Base-by-base conservation (phyloP, 2,797 vertebrate genomes). In the Channallabes apus region DNA sequence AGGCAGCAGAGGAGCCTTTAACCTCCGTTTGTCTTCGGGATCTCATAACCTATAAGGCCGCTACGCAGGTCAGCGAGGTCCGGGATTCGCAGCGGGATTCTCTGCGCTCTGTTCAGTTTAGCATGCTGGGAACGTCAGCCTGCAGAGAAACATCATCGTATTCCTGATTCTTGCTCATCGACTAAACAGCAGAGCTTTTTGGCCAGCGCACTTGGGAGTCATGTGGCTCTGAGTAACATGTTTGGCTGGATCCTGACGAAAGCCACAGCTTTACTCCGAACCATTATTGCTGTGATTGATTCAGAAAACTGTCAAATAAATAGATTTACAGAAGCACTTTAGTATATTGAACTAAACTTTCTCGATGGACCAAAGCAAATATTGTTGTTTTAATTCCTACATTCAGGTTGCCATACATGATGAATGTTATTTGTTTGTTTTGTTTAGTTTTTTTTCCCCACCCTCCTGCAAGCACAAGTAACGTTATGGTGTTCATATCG, bases 281-380 rank as follows among this genome's bases (percentile, higher is more conserved):
- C 85, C 77, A 77, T 89, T 85, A 86, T 78, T 38, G 56, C 72
- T 32, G 41, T 81, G 86, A 86, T 86, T 68, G 84, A 84, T 90
- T 86, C 84, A 41, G 75, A 82, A 88, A 84, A 88, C 64, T 68
- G 38, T 62, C 78, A 41, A 67, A 61, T 82, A 85, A 88, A 81
- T 88, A 85, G 84, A 86, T 89, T 87, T 88, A 80, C 82, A 75
- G 27, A 35, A 83, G 87, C 80, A 88, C 87, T 86, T 86, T 87
- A 82, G 35, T 79, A 62, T 89, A 88, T 89, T 89, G 68, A 59
- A 22, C n/a, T 69, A 29, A 77, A 78, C 82, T 81, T 88, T 83
- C 82, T 54, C 84, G 85, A 87, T 87, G 78, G 88, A 59, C n/a
- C n/a, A 68, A 86, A 82, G 69, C 6, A 68, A 72, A n/a, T 7